A percentile compares a stretch with the other conserved stretches of the same genome.
These are phyloP conservation scores for Chrysolina haemoptera DNA, from an alignment of 2,888 invertebrate species.

Conservation along the genomic window DNA sequence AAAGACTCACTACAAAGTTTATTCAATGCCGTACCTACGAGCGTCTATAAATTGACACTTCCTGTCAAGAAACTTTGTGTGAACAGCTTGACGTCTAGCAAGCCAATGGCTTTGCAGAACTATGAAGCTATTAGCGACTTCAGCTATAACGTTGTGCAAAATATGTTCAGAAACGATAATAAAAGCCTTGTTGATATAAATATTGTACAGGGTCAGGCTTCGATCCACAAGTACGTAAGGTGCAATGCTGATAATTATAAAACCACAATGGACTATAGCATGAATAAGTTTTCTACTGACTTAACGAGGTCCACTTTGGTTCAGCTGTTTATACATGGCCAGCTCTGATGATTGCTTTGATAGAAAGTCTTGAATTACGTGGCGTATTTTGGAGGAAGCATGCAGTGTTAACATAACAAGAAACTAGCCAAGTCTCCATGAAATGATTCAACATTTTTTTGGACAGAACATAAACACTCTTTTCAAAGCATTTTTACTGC, in stretches of 20 bases:
- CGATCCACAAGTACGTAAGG: slow-evolving; percentile 64
- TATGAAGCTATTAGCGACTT: slow-evolving; percentile 60
- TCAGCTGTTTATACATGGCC: slow-evolving; percentile 62
- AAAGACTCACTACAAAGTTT: slow-evolving; percentile 71
- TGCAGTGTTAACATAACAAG: no score
- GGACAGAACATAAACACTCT: no score
- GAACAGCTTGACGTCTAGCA: slow-evolving; percentile 55
- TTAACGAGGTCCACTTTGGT: slow-evolving; percentile 65
- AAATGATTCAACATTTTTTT: no score
- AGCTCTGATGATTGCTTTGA: slow-evolving; percentile 43
- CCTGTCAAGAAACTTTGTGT: slow-evolving; percentile 66
- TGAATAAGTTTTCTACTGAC: slow-evolving; percentile 65
- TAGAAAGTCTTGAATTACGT: neutral
- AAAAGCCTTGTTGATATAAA: slow-evolving; percentile 55
- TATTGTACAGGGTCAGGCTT: slow-evolving; percentile 59
- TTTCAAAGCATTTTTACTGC: no score
- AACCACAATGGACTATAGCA: slow-evolving; percentile 60
- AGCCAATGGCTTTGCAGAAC: slow-evolving; percentile 65
- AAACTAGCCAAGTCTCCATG: no score
- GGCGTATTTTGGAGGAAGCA: no score
- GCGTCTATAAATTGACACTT: slow-evolving; percentile 57
- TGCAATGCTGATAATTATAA: slow-evolving; percentile 59
- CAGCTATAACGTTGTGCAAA: slow-evolving; percentile 57
- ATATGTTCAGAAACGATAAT: slow-evolving; percentile 59
- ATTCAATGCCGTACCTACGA: slow-evolving; percentile 51